Percentiles rank a stretch among this genome's conserved stretches.
Conservation (phyloP, 2,113 vertebrate genomes). For the Percopsis transmontana region DNA sequence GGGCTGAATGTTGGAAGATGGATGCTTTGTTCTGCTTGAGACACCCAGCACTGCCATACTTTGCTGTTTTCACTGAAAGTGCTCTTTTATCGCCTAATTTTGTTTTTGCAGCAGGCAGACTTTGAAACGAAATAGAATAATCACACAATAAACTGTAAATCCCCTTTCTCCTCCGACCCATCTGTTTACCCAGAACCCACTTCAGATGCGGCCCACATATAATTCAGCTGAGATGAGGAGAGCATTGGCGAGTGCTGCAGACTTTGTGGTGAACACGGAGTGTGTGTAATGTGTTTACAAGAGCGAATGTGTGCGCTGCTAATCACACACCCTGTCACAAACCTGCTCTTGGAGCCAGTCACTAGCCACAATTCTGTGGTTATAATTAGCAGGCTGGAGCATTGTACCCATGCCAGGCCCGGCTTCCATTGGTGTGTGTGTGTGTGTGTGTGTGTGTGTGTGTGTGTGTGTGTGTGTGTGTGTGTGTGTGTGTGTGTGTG, state of each 20-base stretch:
- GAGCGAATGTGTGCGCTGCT: slow-evolving; percentile 69
- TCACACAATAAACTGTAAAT: slow-evolving; percentile 56
- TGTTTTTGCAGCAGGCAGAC: slow-evolving; percentile 54
- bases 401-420: slow-evolving; percentile 35
- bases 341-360: slow-evolving; percentile 68
- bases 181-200: slow-evolving; percentile 69
- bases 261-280: slow-evolving; percentile 67
- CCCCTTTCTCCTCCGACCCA: slow-evolving; percentile 31
- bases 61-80: slow-evolving; percentile 44
- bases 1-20: slow-evolving; percentile 11
- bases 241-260: slow-evolving; percentile 54
- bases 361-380: slow-evolving; percentile 64
- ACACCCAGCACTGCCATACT: slow-evolving; percentile 9
- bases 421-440: not conserved
- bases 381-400: slow-evolving; percentile 65
- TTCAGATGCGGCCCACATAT: slow-evolving; percentile 61
- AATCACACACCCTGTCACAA: slow-evolving; percentile 75
- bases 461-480: slow-evolving; percentile 32
- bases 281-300: slow-evolving; percentile 76
- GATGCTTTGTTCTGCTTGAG: slow-evolving; percentile 24
- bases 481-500: slow-evolving; percentile 8
- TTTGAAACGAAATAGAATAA: slow-evolving; percentile 60
- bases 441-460: not conserved
- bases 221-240: slow-evolving; percentile 68
- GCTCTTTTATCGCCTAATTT: slow-evolving; percentile 49